Conservation (phyloP, 2,797 vertebrate species). For the Iguana delicatissima region DNA sequence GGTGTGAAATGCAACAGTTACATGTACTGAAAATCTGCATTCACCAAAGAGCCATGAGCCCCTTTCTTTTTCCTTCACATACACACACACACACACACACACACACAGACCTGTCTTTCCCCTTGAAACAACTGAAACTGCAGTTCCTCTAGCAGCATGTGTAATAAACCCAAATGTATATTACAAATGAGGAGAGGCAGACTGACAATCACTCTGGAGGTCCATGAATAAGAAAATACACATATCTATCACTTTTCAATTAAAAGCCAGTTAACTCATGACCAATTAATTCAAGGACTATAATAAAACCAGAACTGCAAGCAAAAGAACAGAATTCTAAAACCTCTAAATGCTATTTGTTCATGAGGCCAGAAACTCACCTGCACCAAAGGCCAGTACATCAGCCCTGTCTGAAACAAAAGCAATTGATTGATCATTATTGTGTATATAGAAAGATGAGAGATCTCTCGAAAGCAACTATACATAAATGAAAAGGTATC, state of each 20-base stretch:
- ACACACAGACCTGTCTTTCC: no score
- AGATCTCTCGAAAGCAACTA: not conserved
- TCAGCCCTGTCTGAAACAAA: slow-evolving; percentile 87
- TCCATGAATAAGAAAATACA: not conserved
- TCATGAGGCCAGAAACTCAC: slow-evolving; percentile 77
- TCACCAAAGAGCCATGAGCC: no score
- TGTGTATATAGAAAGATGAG: no score
- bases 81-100: no score
- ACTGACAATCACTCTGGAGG: no score
- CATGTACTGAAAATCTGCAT: no score
- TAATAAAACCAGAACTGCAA: not conserved
- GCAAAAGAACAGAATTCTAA: not conserved
- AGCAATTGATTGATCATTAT: slow-evolving; percentile 33
- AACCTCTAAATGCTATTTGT: not conserved
- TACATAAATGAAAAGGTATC: not conserved
- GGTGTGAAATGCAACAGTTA: no score
- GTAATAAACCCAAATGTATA: no score
- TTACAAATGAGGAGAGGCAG: no score
- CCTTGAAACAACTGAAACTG: no score
- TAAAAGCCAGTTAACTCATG: not conserved
- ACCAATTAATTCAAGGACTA: not conserved
- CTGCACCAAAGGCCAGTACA: slow-evolving; percentile 95
- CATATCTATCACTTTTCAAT: not conserved
- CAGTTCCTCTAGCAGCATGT: no score
- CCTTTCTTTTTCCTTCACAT: no score